Conservation (phyloP, 2,888 invertebrate genomes). For the Crioceris asparagi region DNA sequence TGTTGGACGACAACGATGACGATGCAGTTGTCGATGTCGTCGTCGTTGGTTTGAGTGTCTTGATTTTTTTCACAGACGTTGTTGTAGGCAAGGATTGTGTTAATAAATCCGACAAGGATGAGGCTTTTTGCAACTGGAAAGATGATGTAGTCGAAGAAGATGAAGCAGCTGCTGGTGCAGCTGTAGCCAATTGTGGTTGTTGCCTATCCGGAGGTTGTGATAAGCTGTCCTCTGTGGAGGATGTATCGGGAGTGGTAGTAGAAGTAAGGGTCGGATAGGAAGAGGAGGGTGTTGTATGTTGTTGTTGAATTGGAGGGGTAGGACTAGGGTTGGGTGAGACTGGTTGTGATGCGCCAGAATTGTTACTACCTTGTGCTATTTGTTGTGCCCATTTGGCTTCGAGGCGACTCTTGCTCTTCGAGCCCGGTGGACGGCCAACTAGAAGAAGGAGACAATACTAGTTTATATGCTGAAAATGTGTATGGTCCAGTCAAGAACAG, state of each 20-base stretch:
- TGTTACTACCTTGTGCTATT: slow-evolving; percentile 30
- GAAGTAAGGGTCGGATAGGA: slow-evolving; percentile 11
- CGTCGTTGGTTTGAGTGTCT: slow-evolving; percentile 23
- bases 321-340: slow-evolving; percentile 3
- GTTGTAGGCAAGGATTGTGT: too few species aligned
- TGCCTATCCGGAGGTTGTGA: too few species aligned
- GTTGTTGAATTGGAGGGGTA: too few species aligned
- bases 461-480: too few species aligned
- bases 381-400: slow-evolving; percentile 32
- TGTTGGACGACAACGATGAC: too few species aligned
- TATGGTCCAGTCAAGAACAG: background rate
- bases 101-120: too few species aligned
- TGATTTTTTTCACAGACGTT: slow-evolving; percentile 22
- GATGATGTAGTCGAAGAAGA: too few species aligned
- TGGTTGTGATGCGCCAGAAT: slow-evolving; percentile 7
- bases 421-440: slow-evolving; percentile 44
- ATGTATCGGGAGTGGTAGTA: slow-evolving; percentile 15
- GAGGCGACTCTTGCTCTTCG: slow-evolving; percentile 28
- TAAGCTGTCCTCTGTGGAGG: slow-evolving; percentile 16
- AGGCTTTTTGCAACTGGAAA: too few species aligned
- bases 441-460: slow-evolving; percentile 14
- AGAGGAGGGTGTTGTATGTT: slow-evolving; percentile 12
- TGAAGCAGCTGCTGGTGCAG: too few species aligned
- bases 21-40: too few species aligned
- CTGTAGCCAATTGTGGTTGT: too few species aligned